Evolutionary conservation across 2,888 invertebrate genomes (phyloP), one percentile per base, ranked within the genome.

Genomic region (Ochropleura plecta): DNA sequence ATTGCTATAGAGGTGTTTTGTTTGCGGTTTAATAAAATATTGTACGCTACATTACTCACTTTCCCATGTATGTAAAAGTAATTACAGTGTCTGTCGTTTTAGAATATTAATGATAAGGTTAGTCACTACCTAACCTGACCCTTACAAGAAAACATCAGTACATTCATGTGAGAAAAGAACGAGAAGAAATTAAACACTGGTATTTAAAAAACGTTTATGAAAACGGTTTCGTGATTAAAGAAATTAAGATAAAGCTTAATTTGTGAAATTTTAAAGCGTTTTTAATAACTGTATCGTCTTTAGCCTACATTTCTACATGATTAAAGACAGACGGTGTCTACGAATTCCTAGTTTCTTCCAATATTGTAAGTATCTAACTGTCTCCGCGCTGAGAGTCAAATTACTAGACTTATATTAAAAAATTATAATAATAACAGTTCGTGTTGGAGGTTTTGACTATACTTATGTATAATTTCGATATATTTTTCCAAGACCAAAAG

Each of bases 251-350:
- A 59, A 53, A 78, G 70, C 73, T 77, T 86, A 68, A 78, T 86
- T 83, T 65, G 76, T 76, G 63, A 73, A 73, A 82, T 78, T 48
- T 57, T 42, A 70, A 79, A 70, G 62, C 67, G 79, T 68, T 82
- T 82, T 83, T 78, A 82, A 78, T 85, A 85, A 86, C 86, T 86
- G 86, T 86, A 82, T 70, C 70, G 67, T 65, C 67, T 82, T 73
- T 83, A 82, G 70, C 67, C 69, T 78, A 82, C 12, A 82, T 82
- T 46, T 82, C 72, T 77, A 42, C 63, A 78, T 70, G 67, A 60
- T 85, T 82, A 68, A 64, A 69, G 67, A 66, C 62, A 65, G 70
- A 63, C 62, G 55, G 57, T 65, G 12, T 60, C 20, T 16, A 76
- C 20, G 51, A 70, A 82, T 82, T 82, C 44, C 64, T 70, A 71